Base-by-base conservation (phyloP, 2,888 invertebrate genomes). In the Himalopsyche anomala region DNA sequence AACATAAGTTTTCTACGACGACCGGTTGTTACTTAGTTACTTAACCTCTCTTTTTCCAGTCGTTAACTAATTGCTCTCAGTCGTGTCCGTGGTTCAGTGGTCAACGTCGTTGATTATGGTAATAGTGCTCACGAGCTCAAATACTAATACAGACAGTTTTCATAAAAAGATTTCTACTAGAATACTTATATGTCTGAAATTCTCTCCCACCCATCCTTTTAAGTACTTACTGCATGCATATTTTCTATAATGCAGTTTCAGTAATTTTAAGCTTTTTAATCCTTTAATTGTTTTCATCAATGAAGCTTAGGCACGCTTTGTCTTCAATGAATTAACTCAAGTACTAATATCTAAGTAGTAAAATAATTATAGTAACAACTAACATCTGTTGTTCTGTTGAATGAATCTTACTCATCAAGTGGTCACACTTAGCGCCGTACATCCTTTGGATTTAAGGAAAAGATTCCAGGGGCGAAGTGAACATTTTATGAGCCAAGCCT, bases 401-500 rank as follows among this genome's bases (percentile, higher is more conserved):
- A 86, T 86, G 54, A 84, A 86, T 86, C 86, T 62, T 79, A 83
- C 80, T 55, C 19, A 55, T 56, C 84, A 80, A 80, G 42, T 55
- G 8, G 36, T 82, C 55, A 56, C 56, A 82, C 84, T 81, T 81
- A 74, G 74, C 74, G 28, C 36, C 74, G 15, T 36, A 81, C 81
- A 84, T 84, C 84, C 84, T 84, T 81, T 81, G 81, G 84, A 84
- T 80, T 81, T 84, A 45, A 84, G 80, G 84, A 81, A 80, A 81
- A 51, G 17, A 36, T 36, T 51, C 5, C 80, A 80, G 51, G 45
- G 15, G 28, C 28, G 51, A 51, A 80, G 28, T 51, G 15, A 80
- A 38, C 4, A 80, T 8, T 28, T 17, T 4, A 79, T 45, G 9
- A 45, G 11, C 11, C 11, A 8, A 45, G 11, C 45, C 9, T 45